Conservation (phyloP, 2,113 vertebrate species). For the Amphiprion percula region DNA sequence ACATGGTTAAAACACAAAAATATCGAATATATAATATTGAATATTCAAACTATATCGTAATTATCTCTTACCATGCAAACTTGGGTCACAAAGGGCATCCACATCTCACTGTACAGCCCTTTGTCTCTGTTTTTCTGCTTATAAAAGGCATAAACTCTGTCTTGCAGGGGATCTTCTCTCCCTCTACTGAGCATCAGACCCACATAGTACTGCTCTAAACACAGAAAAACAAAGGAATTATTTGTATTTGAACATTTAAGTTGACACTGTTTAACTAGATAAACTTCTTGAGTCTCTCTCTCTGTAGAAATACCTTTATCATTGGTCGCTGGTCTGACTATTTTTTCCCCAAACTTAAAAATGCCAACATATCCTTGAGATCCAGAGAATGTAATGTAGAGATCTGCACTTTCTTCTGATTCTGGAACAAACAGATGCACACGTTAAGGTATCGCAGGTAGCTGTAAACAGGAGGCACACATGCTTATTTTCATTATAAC, state of each 20-base stretch:
- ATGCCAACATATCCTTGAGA: slow-evolving; percentile 26
- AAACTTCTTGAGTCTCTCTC: not conserved
- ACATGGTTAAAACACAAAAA: too few relatives aligned
- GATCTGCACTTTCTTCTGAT: not conserved
- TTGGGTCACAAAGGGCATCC: slow-evolving; percentile 77
- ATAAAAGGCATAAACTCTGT: slow-evolving; percentile 78
- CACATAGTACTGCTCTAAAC: slow-evolving; percentile 76
- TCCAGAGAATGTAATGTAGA: slow-evolving; percentile 67
- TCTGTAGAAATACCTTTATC: slow-evolving; percentile 54
- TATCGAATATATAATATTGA: too few relatives aligned
- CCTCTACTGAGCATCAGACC: slow-evolving; percentile 62
- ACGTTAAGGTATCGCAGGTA: not conserved
- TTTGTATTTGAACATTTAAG: not conserved
- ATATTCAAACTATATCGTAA: not conserved
- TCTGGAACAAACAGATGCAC: slow-evolving; percentile 8
- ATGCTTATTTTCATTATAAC: not conserved
- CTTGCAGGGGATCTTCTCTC: slow-evolving; percentile 14
- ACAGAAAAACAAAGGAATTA: not conserved
- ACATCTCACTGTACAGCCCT: slow-evolving; percentile 26
- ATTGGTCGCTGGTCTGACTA: slow-evolving; percentile 6
- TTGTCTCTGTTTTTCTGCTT: slow-evolving; percentile 56
- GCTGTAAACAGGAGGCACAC: not conserved
- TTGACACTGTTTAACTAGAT: not conserved
- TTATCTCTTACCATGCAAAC: slow-evolving; percentile 78
- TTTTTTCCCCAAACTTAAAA: slow-evolving; percentile 54